Evolutionary conservation across 2,797 vertebrate species (phyloP).

Genomic region (Brachyrhaphis roseni): DNA sequence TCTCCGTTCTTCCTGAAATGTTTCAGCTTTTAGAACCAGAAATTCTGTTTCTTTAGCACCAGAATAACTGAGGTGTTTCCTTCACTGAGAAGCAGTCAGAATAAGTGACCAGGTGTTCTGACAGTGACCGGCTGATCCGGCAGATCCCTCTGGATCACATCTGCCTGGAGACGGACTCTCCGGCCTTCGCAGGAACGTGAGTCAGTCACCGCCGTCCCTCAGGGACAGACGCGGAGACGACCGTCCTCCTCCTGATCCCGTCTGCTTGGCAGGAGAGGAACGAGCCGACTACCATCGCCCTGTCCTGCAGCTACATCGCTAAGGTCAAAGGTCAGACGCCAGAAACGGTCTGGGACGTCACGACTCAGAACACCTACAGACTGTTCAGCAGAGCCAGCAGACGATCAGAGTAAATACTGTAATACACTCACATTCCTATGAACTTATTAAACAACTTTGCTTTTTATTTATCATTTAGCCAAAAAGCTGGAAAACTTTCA

Average conservation of each 20-base stretch:
- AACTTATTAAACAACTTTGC: neutral
- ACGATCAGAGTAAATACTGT: neutral
- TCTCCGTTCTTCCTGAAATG: too few relatives aligned
- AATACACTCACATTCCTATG: neutral
- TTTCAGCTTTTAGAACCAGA: too few relatives aligned
- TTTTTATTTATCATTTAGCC: too few relatives aligned
- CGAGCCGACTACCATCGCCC: constrained; percentile 53
- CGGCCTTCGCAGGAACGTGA: constrained; percentile 58
- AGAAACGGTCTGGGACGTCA: constrained; percentile 56
- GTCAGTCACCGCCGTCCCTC: neutral
- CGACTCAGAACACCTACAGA: constrained; percentile 59
- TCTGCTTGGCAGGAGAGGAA: constrained; percentile 64
- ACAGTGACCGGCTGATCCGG: constrained; percentile 8
- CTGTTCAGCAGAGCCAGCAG: constrained; percentile 62
- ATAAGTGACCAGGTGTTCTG: too few relatives aligned
- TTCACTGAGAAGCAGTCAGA: too few relatives aligned
- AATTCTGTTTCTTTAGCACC: neutral
- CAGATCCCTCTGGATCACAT: constrained; percentile 76
- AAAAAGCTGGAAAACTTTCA: too few relatives aligned
- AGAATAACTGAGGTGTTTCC: neutral
- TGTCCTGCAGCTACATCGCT: constrained; percentile 60
- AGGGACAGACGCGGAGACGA: neutral
- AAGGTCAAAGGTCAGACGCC: constrained; percentile 57
- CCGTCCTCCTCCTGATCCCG: neutral
- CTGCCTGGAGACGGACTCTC: constrained; percentile 73